Evolutionary conservation across 2,113 vertebrate genomes (phyloP).

Genomic region (Sphaerodactylus townsendi): DNA sequence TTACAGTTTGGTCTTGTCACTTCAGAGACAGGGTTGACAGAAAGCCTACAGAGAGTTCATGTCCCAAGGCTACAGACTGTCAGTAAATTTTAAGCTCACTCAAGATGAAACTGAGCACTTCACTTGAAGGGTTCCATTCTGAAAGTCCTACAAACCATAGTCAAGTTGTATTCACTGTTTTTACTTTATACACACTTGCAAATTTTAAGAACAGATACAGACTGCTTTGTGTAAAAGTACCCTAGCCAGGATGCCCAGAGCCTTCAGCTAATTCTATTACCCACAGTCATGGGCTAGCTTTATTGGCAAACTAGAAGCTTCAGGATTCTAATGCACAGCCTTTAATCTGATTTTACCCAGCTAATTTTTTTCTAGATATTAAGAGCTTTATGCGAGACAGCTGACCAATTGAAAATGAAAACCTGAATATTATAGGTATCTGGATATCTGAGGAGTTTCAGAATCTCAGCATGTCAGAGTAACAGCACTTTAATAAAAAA

Average conservation of each 20-base stretch:
- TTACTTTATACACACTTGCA: not conserved
- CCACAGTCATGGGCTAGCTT: not conserved
- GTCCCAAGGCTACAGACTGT: no score
- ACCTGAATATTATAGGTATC: not conserved
- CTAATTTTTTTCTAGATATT: no score
- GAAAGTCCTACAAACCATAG: not conserved
- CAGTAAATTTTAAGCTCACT: not conserved
- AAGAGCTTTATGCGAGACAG: not conserved
- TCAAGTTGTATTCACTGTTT: not conserved
- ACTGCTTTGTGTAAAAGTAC: not conserved
- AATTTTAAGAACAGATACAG: not conserved
- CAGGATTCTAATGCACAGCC: not conserved
- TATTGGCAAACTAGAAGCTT: not conserved
- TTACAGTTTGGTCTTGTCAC: not conserved
- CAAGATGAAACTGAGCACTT: not conserved
- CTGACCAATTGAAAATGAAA: not conserved
- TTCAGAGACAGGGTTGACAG: not conserved
- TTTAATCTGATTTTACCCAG: not conserved
- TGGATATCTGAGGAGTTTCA: not conserved
- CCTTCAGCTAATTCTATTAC: not conserved
- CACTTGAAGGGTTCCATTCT: not conserved
- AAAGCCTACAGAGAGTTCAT: not conserved
- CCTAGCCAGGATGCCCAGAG: not conserved
- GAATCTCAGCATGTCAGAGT: not conserved
- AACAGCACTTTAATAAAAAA: not conserved